phyloP scores from a whole-genome alignment of 1,140 invertebrate species.

The Melipona quadrifasciata region DNA sequence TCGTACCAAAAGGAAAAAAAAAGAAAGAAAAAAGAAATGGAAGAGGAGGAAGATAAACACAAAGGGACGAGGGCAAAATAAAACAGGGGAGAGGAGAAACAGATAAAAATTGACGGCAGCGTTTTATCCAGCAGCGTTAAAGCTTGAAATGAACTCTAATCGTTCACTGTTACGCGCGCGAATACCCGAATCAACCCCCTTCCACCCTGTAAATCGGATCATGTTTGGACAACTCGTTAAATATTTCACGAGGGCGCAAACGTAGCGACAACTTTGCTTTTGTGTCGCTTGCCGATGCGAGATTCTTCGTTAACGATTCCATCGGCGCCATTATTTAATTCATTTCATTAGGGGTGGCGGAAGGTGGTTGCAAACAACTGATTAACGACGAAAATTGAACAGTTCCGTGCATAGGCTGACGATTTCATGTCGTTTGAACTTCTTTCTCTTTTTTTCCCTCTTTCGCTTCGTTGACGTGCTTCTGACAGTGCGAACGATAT shows the following conservation, averaged over 20 bases:
- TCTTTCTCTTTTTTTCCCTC: too few species aligned
- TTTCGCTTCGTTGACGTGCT: neutral
- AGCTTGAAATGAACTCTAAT: slow-evolving; percentile 27
- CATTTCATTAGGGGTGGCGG: neutral
- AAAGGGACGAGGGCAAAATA: too few species aligned
- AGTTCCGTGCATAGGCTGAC: neutral
- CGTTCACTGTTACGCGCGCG: neutral
- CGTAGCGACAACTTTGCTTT: slow-evolving; percentile 5
- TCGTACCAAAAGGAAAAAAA: neutral
- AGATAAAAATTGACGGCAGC: neutral
- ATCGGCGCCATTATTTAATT: slow-evolving; percentile 16
- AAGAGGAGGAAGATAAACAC: neutral
- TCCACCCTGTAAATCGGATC: neutral
- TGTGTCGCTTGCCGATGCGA: neutral
- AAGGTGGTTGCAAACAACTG: neutral
- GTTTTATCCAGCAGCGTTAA: neutral
- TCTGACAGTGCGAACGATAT: neutral
- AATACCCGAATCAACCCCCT: neutral
- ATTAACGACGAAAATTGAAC: slow-evolving; percentile 12
- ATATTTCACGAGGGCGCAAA: slow-evolving; percentile 14
- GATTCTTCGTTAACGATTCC: slow-evolving; percentile 15
- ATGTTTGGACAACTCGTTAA: slow-evolving; percentile 9
- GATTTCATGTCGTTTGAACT: neutral
- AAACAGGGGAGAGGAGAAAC: neutral
- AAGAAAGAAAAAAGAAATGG: neutral